Evolutionary conservation across 2,113 vertebrate genomes (phyloP).

Genomic region (Xerus inauris): DNA sequence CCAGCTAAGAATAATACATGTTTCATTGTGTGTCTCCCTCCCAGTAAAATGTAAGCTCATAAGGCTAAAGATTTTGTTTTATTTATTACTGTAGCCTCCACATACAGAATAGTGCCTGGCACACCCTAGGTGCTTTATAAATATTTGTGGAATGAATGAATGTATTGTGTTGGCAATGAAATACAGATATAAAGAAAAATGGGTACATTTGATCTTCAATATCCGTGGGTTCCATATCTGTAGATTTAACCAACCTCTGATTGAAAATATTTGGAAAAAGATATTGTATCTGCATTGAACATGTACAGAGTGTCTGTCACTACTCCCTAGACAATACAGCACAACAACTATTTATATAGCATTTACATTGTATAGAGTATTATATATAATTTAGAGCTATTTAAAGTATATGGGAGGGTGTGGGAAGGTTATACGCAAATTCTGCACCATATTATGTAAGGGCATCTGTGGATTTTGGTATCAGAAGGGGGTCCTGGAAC

Average conservation of each 20-base stretch:
- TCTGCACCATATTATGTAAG: background rate
- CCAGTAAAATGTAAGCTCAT: constrained; percentile 31
- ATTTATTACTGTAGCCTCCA: background rate
- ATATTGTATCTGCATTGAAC: background rate
- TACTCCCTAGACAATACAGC: background rate
- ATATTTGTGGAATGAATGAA: constrained; percentile 19
- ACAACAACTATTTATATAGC: background rate
- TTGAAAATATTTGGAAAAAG: background rate
- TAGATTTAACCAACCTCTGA: background rate
- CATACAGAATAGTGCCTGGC: background rate
- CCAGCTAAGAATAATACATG: background rate
- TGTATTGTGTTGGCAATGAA: background rate
- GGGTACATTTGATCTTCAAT: background rate
- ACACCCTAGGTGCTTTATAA: background rate
- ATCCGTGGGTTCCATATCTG: background rate
- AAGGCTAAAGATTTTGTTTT: background rate
- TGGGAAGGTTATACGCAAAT: background rate
- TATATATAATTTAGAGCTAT: background rate
- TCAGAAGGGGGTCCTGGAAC: background rate
- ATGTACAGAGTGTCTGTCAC: background rate
- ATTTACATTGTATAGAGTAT: background rate
- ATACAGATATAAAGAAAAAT: constrained; percentile 19
- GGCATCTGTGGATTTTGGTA: background rate
- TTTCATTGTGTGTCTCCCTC: background rate
- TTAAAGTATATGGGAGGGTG: background rate